phyloP scores from a whole-genome alignment of 2,113 vertebrate genomes.

The Dicrurus megarhynchus region DNA sequence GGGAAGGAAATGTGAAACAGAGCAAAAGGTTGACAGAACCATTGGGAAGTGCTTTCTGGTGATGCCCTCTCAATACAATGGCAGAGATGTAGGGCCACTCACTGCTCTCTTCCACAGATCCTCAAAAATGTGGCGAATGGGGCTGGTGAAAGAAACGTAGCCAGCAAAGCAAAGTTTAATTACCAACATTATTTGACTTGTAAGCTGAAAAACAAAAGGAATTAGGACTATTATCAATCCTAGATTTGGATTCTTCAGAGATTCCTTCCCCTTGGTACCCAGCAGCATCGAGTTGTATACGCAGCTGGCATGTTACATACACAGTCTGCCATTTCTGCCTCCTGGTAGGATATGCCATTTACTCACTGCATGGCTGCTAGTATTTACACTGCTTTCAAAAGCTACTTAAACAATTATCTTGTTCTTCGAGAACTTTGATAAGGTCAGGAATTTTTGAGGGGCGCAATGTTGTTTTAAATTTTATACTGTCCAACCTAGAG shows the following conservation, averaged over 20 bases:
- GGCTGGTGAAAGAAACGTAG: background rate
- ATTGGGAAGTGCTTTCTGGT: background rate
- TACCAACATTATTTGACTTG: background rate
- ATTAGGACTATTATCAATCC: background rate
- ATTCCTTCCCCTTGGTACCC: background rate
- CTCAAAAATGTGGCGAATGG: background rate
- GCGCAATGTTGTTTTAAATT: rapidly evolving
- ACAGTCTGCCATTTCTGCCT: background rate
- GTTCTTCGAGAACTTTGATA: background rate
- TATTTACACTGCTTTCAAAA: background rate
- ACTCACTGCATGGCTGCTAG: background rate
- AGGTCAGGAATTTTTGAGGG: background rate
- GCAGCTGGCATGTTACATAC: background rate
- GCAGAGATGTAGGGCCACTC: background rate
- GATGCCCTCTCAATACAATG: background rate
- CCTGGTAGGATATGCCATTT: background rate
- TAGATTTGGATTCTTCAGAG: background rate
- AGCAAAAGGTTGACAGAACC: background rate
- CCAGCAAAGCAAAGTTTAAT: background rate
- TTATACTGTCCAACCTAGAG: background rate
- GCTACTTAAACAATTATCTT: background rate
- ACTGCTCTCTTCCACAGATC: background rate
- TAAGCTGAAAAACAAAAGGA: background rate
- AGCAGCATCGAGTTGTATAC: rapidly evolving
- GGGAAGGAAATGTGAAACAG: background rate